phyloP scores from a whole-genome alignment of 2,113 vertebrate genomes.

The Oceanodroma tethys region DNA sequence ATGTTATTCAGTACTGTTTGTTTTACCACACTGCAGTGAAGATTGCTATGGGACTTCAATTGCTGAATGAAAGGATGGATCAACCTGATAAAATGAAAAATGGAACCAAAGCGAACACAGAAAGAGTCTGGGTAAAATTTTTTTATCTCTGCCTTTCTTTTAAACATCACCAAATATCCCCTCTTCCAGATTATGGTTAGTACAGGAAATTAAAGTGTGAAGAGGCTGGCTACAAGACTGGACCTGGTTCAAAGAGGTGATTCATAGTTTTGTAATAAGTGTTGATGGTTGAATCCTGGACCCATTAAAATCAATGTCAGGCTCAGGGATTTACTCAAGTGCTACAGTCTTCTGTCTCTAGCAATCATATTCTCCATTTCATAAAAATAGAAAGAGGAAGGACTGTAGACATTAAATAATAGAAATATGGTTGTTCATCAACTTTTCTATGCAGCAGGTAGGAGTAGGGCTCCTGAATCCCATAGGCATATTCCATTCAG shows the following conservation, averaged over 20 bases:
- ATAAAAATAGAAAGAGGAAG: neutral
- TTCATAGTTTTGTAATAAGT: neutral
- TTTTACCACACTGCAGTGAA: neutral
- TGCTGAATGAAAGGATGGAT: slow-evolving; percentile 4
- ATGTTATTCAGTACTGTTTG: slow-evolving; percentile 15
- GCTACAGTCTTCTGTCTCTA: slow-evolving; percentile 1
- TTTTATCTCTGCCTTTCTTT: neutral
- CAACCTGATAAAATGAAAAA: slow-evolving; percentile 3
- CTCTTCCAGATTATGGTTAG: neutral
- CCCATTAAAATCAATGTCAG: slow-evolving; percentile 45
- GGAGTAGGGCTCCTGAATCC: neutral
- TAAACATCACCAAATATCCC: neutral
- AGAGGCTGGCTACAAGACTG: neutral
- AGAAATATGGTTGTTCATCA: neutral
- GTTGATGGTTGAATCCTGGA: slow-evolving; percentile 1
- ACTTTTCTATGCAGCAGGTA: neutral
- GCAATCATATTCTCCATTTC: neutral
- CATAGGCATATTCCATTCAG: neutral
- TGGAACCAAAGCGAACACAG: neutral
- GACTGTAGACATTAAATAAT: neutral
- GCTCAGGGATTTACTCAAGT: neutral
- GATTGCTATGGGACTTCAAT: neutral
- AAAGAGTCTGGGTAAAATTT: neutral
- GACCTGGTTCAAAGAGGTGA: neutral
- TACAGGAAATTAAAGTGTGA: slow-evolving; percentile 62